Evolutionary conservation across 2,797 vertebrate genomes (phyloP).

Genomic region (Otus scops): DNA sequence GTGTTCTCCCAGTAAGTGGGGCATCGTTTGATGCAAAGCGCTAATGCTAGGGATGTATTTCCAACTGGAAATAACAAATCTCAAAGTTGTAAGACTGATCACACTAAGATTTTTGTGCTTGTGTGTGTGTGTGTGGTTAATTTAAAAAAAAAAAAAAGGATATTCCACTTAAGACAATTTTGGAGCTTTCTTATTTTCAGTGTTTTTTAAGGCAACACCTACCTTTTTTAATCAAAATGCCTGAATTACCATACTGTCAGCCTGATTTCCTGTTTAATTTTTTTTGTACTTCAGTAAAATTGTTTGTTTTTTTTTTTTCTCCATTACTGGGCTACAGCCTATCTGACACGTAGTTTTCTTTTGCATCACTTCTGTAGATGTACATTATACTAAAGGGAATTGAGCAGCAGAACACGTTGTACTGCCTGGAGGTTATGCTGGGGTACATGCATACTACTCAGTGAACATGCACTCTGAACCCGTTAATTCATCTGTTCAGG

Average conservation of each 20-base stretch:
- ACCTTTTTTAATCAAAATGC: background rate
- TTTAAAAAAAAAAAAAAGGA: background rate
- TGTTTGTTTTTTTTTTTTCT: background rate
- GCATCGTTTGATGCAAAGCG: background rate
- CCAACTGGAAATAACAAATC: slow-evolving; percentile 3
- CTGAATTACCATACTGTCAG: background rate
- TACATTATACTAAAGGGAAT: background rate
- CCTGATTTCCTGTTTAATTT: background rate
- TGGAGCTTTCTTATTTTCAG: background rate
- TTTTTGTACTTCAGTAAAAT: background rate
- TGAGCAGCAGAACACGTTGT: background rate
- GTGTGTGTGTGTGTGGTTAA: background rate
- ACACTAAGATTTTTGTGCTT: background rate
- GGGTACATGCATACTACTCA: background rate
- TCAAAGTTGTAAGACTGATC: background rate
- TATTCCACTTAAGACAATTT: background rate
- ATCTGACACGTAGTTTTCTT: background rate
- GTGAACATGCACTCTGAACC: background rate
- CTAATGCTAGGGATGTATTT: background rate
- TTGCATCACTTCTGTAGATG: background rate
- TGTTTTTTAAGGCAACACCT: background rate
- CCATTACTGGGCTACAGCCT: background rate
- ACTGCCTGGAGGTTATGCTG: background rate
- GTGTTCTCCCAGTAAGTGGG: background rate
- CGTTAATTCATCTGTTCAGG: background rate